Conservation (phyloP, 2,797 vertebrate species). For the Gouania willdenowi region DNA sequence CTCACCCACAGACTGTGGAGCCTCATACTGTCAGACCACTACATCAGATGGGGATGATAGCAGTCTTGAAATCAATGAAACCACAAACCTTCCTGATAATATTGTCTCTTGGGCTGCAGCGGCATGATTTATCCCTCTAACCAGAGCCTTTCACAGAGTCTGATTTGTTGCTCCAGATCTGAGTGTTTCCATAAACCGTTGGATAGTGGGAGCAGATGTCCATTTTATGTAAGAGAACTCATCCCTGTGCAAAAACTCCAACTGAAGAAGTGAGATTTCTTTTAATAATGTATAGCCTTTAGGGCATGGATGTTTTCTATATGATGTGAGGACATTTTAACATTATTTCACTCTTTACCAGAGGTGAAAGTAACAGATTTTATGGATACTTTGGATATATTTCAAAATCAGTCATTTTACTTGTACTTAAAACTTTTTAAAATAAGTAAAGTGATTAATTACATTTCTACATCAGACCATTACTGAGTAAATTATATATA, state of each 20-base stretch:
- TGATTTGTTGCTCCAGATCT: conserved; percentile 3
- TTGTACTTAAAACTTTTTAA: no score
- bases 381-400: no score
- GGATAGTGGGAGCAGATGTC: not conserved
- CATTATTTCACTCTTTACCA: no score
- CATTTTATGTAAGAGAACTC: not conserved
- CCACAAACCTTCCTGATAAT: conserved; percentile 76
- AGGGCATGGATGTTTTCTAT: no score
- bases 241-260: not conserved
- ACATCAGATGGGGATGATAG: conserved; percentile 76
- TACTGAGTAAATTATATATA: no score
- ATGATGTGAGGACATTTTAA: no score
- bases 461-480: no score
- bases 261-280: no score
- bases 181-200: conserved; percentile 2
- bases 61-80: conserved; percentile 76
- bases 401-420: no score
- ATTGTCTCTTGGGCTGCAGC: conserved; percentile 58
- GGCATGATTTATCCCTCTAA: conserved; percentile 45
- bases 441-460: no score
- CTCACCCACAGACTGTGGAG: conserved; percentile 20
- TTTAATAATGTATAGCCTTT: no score
- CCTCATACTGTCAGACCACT: conserved; percentile 56
- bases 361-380: no score
- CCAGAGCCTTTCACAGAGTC: conserved; percentile 9